Percentiles rank a stretch among this genome's conserved stretches.
phyloP scores from a whole-genome alignment of 2,113 vertebrate species.

The Indicator maculatus region DNA sequence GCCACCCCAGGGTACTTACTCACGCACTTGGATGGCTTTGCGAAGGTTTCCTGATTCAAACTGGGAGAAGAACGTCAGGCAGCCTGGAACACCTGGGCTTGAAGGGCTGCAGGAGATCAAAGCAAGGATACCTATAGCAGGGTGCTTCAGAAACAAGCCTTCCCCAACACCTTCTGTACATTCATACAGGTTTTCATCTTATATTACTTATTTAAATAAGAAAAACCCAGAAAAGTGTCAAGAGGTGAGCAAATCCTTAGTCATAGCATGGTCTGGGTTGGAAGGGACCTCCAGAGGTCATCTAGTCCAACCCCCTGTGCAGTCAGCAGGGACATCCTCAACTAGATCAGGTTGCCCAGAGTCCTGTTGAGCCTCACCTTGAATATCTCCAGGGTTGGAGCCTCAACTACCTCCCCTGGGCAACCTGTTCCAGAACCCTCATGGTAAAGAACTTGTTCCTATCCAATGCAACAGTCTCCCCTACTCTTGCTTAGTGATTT shows the following conservation, averaged over 20 bases:
- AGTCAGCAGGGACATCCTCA: no score
- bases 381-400: no score
- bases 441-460: neutral
- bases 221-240: neutral
- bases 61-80: slow-evolving; percentile 85
- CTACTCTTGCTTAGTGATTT: neutral
- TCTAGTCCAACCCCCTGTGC: no score
- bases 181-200: neutral
- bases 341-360: no score
- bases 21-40: slow-evolving; percentile 88
- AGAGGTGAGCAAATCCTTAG: neutral
- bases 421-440: no score
- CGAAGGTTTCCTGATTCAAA: slow-evolving; percentile 93
- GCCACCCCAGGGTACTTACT: slow-evolving; percentile 75
- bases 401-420: no score
- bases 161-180: neutral
- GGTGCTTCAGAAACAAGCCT: neutral
- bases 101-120: slow-evolving; percentile 66
- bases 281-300: no score
- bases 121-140: neutral
- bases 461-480: neutral
- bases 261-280: no score
- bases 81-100: slow-evolving; percentile 45
- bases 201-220: neutral
- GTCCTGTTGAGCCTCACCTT: no score